Percentiles rank a stretch among this genome's conserved stretches.
These are phyloP conservation scores for Tapera naevia DNA, from an alignment of 2,797 vertebrate genomes.

Conservation along the genomic window DNA sequence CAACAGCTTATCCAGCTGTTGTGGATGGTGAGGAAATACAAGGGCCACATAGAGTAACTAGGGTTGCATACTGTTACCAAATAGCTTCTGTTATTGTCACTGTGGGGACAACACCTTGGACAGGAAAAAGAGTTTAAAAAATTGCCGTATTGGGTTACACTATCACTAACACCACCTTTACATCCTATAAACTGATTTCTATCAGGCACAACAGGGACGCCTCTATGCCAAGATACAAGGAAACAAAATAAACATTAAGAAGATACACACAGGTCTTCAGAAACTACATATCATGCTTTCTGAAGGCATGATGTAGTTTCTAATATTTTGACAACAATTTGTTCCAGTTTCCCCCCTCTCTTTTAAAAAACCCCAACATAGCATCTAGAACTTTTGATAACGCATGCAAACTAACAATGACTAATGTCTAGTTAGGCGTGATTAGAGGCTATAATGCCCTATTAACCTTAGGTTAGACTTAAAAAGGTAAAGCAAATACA, in stretches of 20 bases:
- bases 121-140: background rate
- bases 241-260: background rate
- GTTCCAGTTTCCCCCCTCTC: background rate
- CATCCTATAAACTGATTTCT: background rate
- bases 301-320: background rate
- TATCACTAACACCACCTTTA: background rate
- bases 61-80: background rate
- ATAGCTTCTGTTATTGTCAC: background rate
- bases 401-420: background rate
- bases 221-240: background rate
- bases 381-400: background rate
- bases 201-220: background rate
- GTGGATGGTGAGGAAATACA: background rate
- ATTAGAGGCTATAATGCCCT: background rate
- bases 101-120: background rate
- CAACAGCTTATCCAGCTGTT: background rate
- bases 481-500: background rate
- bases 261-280: background rate
- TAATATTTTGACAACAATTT: background rate
- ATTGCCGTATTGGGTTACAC: background rate
- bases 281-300: background rate
- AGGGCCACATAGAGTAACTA: background rate
- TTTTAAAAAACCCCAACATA: background rate
- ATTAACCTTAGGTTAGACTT: constrained; percentile 3
- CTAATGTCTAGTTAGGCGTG: background rate